Evolutionary conservation across 2,888 invertebrate species (phyloP), one percentile per base, ranked within the genome.

Genomic region (Eupithecia centaureata): DNA sequence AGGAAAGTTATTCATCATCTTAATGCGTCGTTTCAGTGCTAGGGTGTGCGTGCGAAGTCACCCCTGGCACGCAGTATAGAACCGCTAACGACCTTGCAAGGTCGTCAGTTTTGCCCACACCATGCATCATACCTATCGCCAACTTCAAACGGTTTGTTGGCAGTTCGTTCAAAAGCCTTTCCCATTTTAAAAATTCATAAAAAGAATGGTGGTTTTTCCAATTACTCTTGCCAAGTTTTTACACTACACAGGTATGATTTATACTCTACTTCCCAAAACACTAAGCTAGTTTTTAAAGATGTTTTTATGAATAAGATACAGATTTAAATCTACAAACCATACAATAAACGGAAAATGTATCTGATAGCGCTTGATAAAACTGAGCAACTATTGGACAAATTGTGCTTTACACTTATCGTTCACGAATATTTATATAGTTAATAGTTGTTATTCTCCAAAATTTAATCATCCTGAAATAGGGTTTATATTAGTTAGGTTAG

Each of bases 21-120:
- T 73, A 71, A 76, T 79, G 74, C 71, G 71, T 74, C 68, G 54
- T 60, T 42, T 65, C 60, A 28, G 52, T 61, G 63, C 32, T 59
- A 67, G 74, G 73, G 76, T 79, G 76, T 76, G 75, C 73, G 72
- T 82, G 75, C 73, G 72, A 82, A 78, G 76, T 77, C 73, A 75
- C 75, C 76, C 76, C 76, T 72, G 75, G 73, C 75, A 68, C 77
- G 76, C 78, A 72, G 77, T 73, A 73, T 52, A 78, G 76, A 76
- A 80, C 77, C 81, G 82, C 77, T 81, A 82, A 79, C 83, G 86
- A 87, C 89, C 89, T 87, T 84, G 83, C 82, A 86, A 90, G 90
- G 90, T 86, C 87, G 80, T 69, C 75, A 71, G 73, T 79, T 74
- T 77, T 70, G 72, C 73, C 78, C 77, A 76, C 77, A 75, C 73